phyloP scores from a whole-genome alignment of 2,113 vertebrate species.

The Platycercus adscitus region DNA sequence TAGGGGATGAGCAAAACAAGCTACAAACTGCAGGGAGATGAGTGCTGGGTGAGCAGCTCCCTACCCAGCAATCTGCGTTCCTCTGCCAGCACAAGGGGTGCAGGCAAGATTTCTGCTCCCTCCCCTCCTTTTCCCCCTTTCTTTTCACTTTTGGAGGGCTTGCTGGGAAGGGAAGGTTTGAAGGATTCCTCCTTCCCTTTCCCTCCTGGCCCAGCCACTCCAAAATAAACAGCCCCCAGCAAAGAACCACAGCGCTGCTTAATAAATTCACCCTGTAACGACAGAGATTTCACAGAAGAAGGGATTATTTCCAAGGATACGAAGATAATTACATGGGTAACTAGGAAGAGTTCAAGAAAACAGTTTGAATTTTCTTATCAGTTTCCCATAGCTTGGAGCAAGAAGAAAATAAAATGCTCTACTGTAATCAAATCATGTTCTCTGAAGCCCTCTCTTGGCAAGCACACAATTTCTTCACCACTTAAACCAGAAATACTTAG shows the following conservation, averaged over 20 bases:
- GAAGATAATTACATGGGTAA: slow-evolving; percentile 64
- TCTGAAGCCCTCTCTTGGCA: slow-evolving; percentile 45
- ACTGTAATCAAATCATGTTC: slow-evolving; percentile 50
- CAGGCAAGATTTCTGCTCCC: neutral
- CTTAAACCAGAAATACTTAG: neutral
- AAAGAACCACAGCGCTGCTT: neutral
- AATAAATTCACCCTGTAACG: slow-evolving; percentile 22
- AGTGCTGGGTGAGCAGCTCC: neutral
- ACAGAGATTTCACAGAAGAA: neutral
- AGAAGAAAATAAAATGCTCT: slow-evolving; percentile 55
- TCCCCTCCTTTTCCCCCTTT: neutral
- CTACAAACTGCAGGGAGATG: neutral
- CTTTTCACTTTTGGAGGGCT: neutral
- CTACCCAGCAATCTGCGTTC: neutral
- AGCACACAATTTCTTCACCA: neutral
- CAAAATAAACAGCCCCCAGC: slow-evolving; percentile 55
- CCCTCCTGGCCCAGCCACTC: slow-evolving; percentile 18
- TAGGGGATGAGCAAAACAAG: neutral
- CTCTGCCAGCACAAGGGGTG: neutral
- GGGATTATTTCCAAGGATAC: slow-evolving; percentile 55
- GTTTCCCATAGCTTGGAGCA: slow-evolving; percentile 55
- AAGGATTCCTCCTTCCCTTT: slow-evolving; percentile 12
- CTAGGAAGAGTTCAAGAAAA: slow-evolving; percentile 57
- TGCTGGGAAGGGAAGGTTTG: neutral
- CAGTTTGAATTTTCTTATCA: slow-evolving; percentile 65